Conservation (phyloP, 1,140 invertebrate genomes). For the Mylabris phalerata region DNA sequence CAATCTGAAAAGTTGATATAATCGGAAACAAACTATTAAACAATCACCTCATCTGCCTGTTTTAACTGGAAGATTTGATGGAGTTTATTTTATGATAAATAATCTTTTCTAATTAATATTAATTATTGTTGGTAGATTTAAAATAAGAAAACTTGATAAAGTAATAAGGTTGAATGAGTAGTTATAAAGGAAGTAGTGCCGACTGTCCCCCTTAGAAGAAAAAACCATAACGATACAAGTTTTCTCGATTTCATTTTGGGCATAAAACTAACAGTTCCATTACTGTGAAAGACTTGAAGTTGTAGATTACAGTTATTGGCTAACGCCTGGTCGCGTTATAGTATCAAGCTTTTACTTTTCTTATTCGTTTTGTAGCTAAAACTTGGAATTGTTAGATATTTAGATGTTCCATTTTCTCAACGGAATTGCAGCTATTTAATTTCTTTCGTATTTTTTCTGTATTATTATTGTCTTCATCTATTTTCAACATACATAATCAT, state of each 20-base stretch:
- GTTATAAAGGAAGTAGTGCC: conserved; percentile 8
- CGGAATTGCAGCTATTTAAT: conserved; percentile 10
- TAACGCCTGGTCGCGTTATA: conserved; percentile 19
- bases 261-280: conserved; percentile 32
- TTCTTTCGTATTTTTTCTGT: conserved; percentile 3
- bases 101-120: too few species aligned
- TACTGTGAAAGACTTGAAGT: conserved; percentile 29
- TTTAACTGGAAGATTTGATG: too few species aligned
- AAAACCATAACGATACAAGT: conserved; percentile 28
- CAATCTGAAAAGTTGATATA: too few species aligned
- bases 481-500: too few species aligned
- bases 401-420: conserved; percentile 12
- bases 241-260: conserved; percentile 32
- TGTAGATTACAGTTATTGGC: conserved; percentile 31
- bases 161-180: conserved; percentile 18
- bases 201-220: background rate
- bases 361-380: conserved; percentile 11
- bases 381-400: conserved; percentile 17
- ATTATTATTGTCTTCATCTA: too few species aligned
- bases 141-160: conserved; percentile 18
- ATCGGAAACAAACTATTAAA: too few species aligned
- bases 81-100: too few species aligned
- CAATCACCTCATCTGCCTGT: too few species aligned
- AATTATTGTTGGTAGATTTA: background rate
- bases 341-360: conserved; percentile 21